Percentiles rank a stretch among this genome's conserved stretches.
Conservation (phyloP, 2,888 invertebrate genomes). For the Caenorhabditis imperialis region DNA sequence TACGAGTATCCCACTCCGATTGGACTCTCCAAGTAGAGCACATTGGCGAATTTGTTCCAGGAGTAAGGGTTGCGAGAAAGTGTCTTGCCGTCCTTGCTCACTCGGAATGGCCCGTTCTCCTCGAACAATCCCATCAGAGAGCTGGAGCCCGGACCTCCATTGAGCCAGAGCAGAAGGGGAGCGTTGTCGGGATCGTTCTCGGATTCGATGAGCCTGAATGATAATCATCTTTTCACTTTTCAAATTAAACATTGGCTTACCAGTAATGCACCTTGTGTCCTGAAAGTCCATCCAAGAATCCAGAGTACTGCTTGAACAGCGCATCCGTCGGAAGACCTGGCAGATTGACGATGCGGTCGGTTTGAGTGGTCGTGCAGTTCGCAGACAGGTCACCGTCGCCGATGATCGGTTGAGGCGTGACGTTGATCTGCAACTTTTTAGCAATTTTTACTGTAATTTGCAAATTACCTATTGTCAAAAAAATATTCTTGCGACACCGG, state of each 20-base stretch:
- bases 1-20: conserved; percentile 82
- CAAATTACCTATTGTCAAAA: too few species aligned
- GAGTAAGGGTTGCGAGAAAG: conserved; percentile 64
- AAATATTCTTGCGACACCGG: too few species aligned
- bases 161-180: conserved; percentile 67
- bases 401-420: conserved; percentile 47
- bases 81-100: conserved; percentile 65
- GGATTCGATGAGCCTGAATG: conserved; percentile 62
- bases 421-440: conserved; percentile 47
- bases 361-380: conserved; percentile 19
- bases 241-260: conserved; percentile 61
- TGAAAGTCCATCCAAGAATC: conserved; percentile 73
- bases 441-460: too few species aligned
- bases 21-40: conserved; percentile 81
- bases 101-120: conserved; percentile 79
- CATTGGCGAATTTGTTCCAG: conserved; percentile 79
- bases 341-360: conserved; percentile 54
- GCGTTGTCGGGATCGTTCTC: conserved; percentile 54
- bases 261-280: conserved; percentile 79
- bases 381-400: background rate
- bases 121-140: conserved; percentile 79
- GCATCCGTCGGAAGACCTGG: conserved; percentile 52
- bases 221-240: background rate
- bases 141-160: conserved; percentile 79
- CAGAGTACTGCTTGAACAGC: conserved; percentile 57